Conservation (phyloP, 1,140 invertebrate species). For the Pentalonia nigronervosa region DNA sequence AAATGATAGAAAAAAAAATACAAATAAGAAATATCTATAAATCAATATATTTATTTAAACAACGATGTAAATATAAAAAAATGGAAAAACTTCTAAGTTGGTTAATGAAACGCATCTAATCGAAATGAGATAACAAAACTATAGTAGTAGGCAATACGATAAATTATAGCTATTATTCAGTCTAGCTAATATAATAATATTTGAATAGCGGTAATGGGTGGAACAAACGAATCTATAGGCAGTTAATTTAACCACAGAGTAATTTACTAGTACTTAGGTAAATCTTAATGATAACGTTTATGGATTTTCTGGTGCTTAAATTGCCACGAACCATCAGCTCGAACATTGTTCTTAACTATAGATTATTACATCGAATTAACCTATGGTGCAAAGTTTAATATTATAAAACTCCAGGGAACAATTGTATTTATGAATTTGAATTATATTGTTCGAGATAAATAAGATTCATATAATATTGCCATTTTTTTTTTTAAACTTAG, state of each 20-base stretch:
- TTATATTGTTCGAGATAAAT: not conserved
- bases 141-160: not conserved
- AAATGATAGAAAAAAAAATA: too few relatives aligned
- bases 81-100: not conserved
- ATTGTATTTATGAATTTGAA: conserved; percentile 20
- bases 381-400: conserved; percentile 16
- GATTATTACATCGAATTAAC: conserved; percentile 20
- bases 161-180: not conserved
- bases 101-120: not conserved
- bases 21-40: too few relatives aligned
- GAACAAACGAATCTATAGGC: not conserved
- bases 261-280: conserved; percentile 4
- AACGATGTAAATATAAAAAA: not conserved
- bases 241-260: not conserved
- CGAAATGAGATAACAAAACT: not conserved
- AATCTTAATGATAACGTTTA: conserved; percentile 25
- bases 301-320: not conserved
- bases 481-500: not conserved
- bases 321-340: not conserved
- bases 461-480: not conserved
- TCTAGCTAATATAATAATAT: not conserved
- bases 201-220: not conserved
- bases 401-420: not conserved
- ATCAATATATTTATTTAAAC: not conserved
- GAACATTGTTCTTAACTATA: conserved; percentile 15